Percentiles rank a stretch among this genome's conserved stretches.
These are phyloP conservation scores for Aproaerema taeniolella DNA, from an alignment of 2,888 invertebrate genomes.

Conservation along the genomic window DNA sequence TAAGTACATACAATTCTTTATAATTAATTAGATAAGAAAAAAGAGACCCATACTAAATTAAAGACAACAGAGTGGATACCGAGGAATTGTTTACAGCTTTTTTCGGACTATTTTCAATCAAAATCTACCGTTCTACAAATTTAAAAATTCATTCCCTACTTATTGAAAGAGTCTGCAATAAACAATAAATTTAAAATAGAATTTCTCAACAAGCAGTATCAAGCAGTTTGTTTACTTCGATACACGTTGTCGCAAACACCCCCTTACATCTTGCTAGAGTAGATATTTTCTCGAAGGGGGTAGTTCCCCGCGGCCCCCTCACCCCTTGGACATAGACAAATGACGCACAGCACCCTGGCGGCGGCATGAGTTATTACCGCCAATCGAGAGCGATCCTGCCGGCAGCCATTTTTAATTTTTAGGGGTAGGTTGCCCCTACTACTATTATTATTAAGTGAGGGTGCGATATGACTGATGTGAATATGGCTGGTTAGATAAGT, in stretches of 20 bases:
- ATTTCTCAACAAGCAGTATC: background rate
- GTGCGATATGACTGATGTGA: slow-evolving; percentile 26
- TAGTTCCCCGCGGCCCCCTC: too few relatives aligned
- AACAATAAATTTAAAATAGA: too few relatives aligned
- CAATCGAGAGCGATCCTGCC: slow-evolving; percentile 67
- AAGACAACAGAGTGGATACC: too few relatives aligned
- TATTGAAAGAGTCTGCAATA: too few relatives aligned
- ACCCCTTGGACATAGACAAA: slow-evolving; percentile 60
- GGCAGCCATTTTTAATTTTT: slow-evolving; percentile 76
- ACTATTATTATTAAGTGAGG: slow-evolving; percentile 47
- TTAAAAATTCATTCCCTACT: too few relatives aligned
- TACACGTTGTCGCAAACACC: slow-evolving; percentile 39
- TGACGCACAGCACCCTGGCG: slow-evolving; percentile 60
- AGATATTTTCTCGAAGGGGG: slow-evolving; percentile 50
- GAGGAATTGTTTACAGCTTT: too few relatives aligned
- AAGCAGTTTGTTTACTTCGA: slow-evolving; percentile 22
- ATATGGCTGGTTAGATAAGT: background rate
- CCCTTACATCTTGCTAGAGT: slow-evolving; percentile 56
- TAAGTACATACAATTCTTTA: too few relatives aligned
- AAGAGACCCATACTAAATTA: too few relatives aligned
- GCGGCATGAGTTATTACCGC: slow-evolving; percentile 68
- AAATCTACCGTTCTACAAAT: too few relatives aligned
- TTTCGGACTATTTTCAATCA: too few relatives aligned
- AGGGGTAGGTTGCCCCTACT: slow-evolving; percentile 64
- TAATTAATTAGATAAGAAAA: too few relatives aligned